Evolutionary conservation across 2,888 invertebrate species (phyloP), one percentile per base, ranked within the genome.

Genomic region (Epiblema foenella): DNA sequence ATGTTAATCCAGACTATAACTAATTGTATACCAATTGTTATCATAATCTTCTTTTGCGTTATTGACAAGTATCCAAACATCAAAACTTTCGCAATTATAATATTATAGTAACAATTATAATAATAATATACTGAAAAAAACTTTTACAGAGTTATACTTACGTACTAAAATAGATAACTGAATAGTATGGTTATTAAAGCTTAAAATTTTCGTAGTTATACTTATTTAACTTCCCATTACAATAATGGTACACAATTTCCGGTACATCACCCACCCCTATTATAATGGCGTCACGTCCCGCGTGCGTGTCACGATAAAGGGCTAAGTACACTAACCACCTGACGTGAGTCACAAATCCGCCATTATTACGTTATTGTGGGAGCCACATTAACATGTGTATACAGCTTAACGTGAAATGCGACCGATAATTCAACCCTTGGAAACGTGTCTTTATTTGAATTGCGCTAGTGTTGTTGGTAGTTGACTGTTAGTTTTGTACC

Each of bases 291-390:
- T 89, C 93, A 92, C 93, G 93, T 92, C 85, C 91, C 87, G 88
- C 87, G 90, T 91, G 92, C 93, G 92, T 91, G 92, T 87, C 85
- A 86, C 88, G 93, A 93, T 93, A 91, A 93, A 93, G 93, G 93
- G 93, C 93, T 93, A 93, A 93, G 90, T 91, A 92, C 90, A 91
- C 91, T 92, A 92, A 93, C 92, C 90, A 90, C 90, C 88, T 90
- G 89, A 91, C 93, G 92, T 93, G 93, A 93, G 87, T 92, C 89
- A 93, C 93, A 92, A 93, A 92, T 92, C 91, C 88, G 87, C 91
- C 89, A 92, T 93, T 93, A 93, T 93, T 91, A 91, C 93, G 93
- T 93, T 93, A 92, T 93, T 93, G 93, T 91, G 90, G 91, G 89
- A 91, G 90, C 91, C 89, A 83, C 89, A 93, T 93, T 93, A 92